These are phyloP conservation scores for Balanococcus diminutus DNA, from an alignment of 2,888 invertebrate genomes.

Conservation along the genomic window DNA sequence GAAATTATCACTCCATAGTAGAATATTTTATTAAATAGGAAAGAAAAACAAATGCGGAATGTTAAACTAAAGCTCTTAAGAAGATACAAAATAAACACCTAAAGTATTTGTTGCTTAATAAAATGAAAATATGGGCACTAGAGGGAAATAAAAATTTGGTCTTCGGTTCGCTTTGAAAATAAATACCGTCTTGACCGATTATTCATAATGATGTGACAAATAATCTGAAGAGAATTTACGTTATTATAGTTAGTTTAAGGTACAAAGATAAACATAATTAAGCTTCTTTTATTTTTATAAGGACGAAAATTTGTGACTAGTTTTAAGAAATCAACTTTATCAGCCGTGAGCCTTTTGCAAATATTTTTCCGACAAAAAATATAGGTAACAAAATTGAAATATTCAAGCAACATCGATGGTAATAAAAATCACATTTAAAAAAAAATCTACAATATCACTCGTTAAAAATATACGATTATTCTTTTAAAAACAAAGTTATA, in stretches of 20 bases:
- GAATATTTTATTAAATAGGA: neutral
- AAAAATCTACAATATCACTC: neutral
- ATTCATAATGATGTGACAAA: too few species aligned
- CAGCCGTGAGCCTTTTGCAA: neutral
- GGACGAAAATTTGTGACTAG: neutral
- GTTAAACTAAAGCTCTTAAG: neutral
- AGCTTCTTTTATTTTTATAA: too few species aligned
- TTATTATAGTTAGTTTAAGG: too few species aligned
- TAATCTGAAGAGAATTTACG: too few species aligned
- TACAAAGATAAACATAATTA: too few species aligned
- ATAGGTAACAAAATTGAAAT: neutral
- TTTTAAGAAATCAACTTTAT: neutral
- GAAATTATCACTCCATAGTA: neutral
- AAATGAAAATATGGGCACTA: neutral
- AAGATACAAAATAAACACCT: neutral
- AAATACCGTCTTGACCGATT: too few species aligned
- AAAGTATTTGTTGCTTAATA: too few species aligned
- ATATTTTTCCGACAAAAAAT: neutral
- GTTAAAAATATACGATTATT: neutral
- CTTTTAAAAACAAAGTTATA: neutral
- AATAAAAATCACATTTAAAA: neutral
- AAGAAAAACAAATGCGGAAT: neutral
- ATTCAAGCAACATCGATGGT: neutral
- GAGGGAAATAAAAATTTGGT: neutral
- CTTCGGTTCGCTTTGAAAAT: neutral